These are phyloP conservation scores for Plectus sambesii DNA, from an alignment of 1,140 invertebrate genomes.

Conservation along the genomic window DNA sequence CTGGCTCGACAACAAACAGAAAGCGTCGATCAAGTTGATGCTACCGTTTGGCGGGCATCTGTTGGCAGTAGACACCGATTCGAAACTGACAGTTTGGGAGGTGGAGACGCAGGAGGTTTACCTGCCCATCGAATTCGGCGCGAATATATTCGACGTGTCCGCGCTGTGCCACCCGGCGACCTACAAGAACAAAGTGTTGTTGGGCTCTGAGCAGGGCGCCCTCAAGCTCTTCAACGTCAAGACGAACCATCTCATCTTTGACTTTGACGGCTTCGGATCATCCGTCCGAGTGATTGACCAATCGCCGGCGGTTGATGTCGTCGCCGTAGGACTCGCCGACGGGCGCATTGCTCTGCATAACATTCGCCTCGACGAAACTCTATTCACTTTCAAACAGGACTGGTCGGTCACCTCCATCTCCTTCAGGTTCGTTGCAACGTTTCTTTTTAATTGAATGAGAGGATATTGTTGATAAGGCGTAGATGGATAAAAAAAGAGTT, in stretches of 20 bases:
- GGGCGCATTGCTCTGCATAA: constrained; percentile 78
- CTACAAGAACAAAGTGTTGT: constrained; percentile 84
- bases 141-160: constrained; percentile 53
- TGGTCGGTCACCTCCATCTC: constrained; percentile 70
- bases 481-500: too few species aligned
- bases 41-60: background rate
- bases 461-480: background rate
- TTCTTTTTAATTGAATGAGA: too few species aligned
- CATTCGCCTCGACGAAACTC: constrained; percentile 67
- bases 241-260: constrained; percentile 62
- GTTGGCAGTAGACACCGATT: background rate
- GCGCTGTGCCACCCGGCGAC: constrained; percentile 73
- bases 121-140: background rate
- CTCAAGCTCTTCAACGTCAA: constrained; percentile 83
- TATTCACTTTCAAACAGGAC: constrained; percentile 77
- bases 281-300: constrained; percentile 24
- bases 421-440: constrained; percentile 59
- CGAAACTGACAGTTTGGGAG: background rate
- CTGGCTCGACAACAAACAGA: too few species aligned
- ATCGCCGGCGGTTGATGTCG: constrained; percentile 76
- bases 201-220: constrained; percentile 74
- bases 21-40: background rate
- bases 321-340: constrained; percentile 68
- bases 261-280: constrained; percentile 56
- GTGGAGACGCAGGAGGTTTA: background rate